These are phyloP conservation scores for Brachyptera putata DNA, from an alignment of 2,888 invertebrate species.

Conservation along the genomic window DNA sequence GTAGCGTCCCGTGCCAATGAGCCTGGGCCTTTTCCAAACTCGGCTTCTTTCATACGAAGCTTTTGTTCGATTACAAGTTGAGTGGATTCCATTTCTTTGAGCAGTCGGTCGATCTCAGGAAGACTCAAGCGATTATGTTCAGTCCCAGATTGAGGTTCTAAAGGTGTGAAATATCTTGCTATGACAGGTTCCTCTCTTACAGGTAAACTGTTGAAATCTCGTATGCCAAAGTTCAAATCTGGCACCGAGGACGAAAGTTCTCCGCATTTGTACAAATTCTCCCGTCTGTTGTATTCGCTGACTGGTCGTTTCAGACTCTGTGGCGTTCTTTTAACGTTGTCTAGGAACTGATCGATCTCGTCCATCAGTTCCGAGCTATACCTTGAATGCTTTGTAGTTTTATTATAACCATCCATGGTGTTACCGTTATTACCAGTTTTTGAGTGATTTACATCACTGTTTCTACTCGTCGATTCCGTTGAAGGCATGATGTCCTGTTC, in stretches of 20 bases:
- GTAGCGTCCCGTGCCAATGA: constrained; percentile 4
- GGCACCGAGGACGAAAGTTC: constrained; percentile 34
- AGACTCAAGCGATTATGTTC: constrained; percentile 38
- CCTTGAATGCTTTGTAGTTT: not conserved
- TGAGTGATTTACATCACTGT: not conserved
- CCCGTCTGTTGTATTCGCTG: constrained; percentile 7
- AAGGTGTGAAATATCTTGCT: constrained; percentile 11
- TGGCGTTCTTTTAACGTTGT: constrained; percentile 22
- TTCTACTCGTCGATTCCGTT: too few relatives aligned
- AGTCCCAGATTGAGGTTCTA: not conserved
- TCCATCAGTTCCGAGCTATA: constrained; percentile 23
- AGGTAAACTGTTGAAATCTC: constrained; percentile 31
- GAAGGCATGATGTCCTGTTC: not conserved
- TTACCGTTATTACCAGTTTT: not conserved
- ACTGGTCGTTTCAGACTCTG: not conserved
- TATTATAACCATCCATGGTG: too few relatives aligned
- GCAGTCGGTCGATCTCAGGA: constrained; percentile 45
- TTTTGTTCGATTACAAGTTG: constrained; percentile 42
- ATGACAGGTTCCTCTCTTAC: constrained; percentile 30
- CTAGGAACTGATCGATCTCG: constrained; percentile 29
- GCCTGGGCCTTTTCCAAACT: constrained; percentile 17
- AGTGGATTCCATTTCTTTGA: constrained; percentile 46
- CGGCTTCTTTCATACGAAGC: constrained; percentile 28
- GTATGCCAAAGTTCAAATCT: constrained; percentile 34
- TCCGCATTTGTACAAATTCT: constrained; percentile 24